Base-by-base conservation (phyloP, 2,113 vertebrate genomes). In the Elaphurus davidianus region DNA sequence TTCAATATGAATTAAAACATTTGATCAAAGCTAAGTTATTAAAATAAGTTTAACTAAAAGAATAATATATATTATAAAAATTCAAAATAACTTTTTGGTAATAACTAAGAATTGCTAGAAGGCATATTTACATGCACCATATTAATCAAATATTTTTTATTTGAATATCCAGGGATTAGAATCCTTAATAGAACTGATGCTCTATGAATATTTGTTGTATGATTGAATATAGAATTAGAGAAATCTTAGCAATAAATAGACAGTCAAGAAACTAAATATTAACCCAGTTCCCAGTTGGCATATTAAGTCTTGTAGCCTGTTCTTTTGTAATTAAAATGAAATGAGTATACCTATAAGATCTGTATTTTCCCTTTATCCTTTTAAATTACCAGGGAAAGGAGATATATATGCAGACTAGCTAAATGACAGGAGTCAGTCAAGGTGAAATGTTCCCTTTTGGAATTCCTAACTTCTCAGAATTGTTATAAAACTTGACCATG, bases 261-360 rank as follows among this genome's bases (percentile, higher is more conserved):
- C 4, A 83, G 19, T 59, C 30, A 90, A 23, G 40, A 96, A 87
- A n/a, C 40, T 57, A 76, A 97, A 87, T 83, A 62, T 54, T 60
- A 94, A 92, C 87, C 33, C 5, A 2, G 23, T n/a, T 96, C 10
- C 10, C 60, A 83, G 67, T 19, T 67, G 40, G n/a, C 43, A 67
- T 95, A 79, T 76, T 43, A 84, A 83, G 23, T 54, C 52, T 83
- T 62, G 19, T 90, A 82, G 21, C 8, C 36, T 78, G 23, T 85
- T 76, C 21, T 54, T 96, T 88, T 84, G 71, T 57, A 95, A 93
- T 84, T 84, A 88, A 96, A 89, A 64, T 64, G 13, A 91, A 89
- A 33, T 45, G 23, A 5, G 2, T 82, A 27, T 67, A 43, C 50
- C 33, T 83, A 13, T 45, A 60, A 94, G 36, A 92, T 90, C 30